phyloP scores from a whole-genome alignment of 2,797 vertebrate genomes.

The Spondyliosoma cantharus region DNA sequence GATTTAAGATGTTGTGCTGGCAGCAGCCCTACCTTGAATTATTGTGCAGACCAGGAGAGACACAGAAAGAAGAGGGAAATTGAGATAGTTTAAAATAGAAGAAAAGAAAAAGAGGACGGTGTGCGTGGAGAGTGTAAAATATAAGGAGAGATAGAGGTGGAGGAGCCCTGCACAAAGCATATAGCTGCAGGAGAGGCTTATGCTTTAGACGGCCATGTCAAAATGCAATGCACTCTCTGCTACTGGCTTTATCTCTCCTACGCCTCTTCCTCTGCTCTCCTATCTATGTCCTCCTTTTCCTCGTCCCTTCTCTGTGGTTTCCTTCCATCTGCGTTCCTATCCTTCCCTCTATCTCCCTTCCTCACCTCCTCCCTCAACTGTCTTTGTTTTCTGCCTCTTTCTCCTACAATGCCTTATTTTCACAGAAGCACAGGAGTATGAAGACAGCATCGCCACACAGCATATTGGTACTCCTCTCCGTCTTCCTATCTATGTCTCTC shows the following conservation, averaged over 20 bases:
- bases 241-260: conserved; percentile 69
- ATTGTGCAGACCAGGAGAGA: conserved; percentile 37
- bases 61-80: conserved; percentile 20
- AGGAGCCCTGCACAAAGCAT: conserved; percentile 64
- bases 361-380: conserved; percentile 47
- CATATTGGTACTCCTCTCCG: conserved; percentile 62
- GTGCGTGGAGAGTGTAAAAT: conserved; percentile 44
- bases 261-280: conserved; percentile 57
- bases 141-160: conserved; percentile 64
- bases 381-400: conserved; percentile 69
- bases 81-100: conserved; percentile 45
- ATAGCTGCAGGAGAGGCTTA: conserved; percentile 77
- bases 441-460: conserved; percentile 58
- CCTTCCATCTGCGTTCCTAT: conserved; percentile 63
- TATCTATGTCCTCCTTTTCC: conserved; percentile 59
- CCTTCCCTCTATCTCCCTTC: conserved; percentile 52
- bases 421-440: conserved; percentile 54
- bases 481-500: conserved; percentile 50
- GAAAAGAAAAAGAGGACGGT: conserved; percentile 10
- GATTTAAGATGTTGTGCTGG: conserved; percentile 56
- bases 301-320: conserved; percentile 56
- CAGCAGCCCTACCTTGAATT: conserved; percentile 48
- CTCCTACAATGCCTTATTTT: conserved; percentile 67
- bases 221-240: conserved; percentile 69
- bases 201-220: conserved; percentile 71